A percentile compares a stretch with the other conserved stretches of the same genome.
These are phyloP conservation scores for Papilio gigon DNA, from an alignment of 2,888 invertebrate species.

Conservation along the genomic window DNA sequence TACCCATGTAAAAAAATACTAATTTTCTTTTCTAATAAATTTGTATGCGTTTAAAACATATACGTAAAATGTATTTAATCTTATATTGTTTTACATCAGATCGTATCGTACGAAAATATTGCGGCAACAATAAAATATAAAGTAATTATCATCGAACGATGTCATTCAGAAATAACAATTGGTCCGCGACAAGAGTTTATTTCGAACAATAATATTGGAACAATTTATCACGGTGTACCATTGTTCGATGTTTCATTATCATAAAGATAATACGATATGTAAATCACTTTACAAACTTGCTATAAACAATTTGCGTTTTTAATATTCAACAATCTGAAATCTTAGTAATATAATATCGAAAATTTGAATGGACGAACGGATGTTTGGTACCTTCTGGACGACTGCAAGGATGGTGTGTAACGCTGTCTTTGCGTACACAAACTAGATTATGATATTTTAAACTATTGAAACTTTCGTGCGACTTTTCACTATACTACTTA, in stretches of 20 bases:
- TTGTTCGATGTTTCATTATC: constrained; percentile 27
- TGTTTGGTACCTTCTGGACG: no score
- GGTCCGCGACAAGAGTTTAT: constrained; percentile 23
- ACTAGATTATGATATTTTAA: no score
- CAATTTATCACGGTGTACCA: constrained; percentile 25
- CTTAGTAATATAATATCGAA: no score
- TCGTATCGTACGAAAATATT: constrained; percentile 10
- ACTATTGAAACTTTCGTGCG: no score
- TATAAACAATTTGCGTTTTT: background rate
- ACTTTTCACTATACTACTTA: no score
- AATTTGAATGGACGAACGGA: background rate
- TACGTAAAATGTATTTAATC: background rate
- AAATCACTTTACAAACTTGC: constrained; percentile 7
- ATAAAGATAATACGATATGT: constrained; percentile 14
- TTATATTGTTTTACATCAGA: background rate
- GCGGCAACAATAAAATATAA: constrained; percentile 15
- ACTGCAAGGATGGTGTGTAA: no score
- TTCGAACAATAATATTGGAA: constrained; percentile 26
- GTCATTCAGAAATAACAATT: constrained; percentile 30
- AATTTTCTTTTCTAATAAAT: no score
- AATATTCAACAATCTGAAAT: background rate
- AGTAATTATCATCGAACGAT: constrained; percentile 9
- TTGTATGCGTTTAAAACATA: no score
- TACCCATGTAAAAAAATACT: no score
- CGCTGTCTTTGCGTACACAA: no score